Evolutionary conservation across 2,797 vertebrate species (phyloP), one percentile per base, ranked within the genome.

Genomic region (Anabas testudineus): DNA sequence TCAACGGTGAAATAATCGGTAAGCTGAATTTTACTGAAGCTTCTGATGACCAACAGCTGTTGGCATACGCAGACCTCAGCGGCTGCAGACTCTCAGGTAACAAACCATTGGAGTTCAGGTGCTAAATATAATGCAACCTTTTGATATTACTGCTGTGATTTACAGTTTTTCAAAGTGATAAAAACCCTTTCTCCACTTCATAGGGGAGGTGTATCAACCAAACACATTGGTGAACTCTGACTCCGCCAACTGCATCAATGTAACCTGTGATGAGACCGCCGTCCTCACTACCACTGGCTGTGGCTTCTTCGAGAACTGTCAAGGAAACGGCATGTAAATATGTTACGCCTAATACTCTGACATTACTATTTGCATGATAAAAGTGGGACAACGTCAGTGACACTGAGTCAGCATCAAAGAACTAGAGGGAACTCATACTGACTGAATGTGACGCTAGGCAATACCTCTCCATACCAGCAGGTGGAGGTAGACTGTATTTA

Each of bases 81-180:
- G 51, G 51, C 6, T 74, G 64, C 58, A 2, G 64, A 55, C 1
- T 48, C 28, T 41, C 57, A 56, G 71, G 71, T 74, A n/a, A n/a
- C n/a, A n/a, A n/a, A n/a, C n/a, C n/a, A n/a, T n/a, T n/a, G n/a
- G n/a, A n/a, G n/a, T n/a, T n/a, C n/a, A n/a, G n/a, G n/a, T n/a
- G n/a, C n/a, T n/a, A n/a, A n/a, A n/a, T n/a, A n/a, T n/a, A n/a
- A 30, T 7, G 30, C 28, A 30, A 30, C 28, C 30, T 30, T 7
- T 30, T 30, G 30, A 3, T 30, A 7, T 7, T 7, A 30, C 3
- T 3, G 28, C 3, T 3, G 28, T 30, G 30, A 30, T 30, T 30
- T 30, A 30, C 28, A 30, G 28, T 30, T 30, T 30, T n/a, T n/a
- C n/a, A 9, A 32, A 32, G 5, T 9, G 5, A 32, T 5, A 5